These are phyloP conservation scores for Anaspis maculata DNA, from an alignment of 2,888 invertebrate genomes.

Conservation along the genomic window DNA sequence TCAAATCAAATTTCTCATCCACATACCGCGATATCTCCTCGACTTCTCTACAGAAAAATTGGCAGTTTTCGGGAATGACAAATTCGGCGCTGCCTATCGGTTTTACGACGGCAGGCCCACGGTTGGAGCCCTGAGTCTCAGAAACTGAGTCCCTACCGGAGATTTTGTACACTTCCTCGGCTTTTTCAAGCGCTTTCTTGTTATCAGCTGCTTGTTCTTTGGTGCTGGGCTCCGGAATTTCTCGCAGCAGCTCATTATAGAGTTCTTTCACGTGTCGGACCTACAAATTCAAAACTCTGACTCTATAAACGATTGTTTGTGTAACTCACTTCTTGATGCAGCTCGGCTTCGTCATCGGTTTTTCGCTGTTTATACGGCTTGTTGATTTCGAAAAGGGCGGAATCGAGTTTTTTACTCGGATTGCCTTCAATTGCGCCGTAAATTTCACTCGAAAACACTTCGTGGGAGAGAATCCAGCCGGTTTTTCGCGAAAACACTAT, in stretches of 20 bases:
- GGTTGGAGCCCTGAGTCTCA: conserved; percentile 47
- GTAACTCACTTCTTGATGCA: conserved; percentile 8
- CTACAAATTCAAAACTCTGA: conserved; percentile 6
- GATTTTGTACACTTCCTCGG: conserved; percentile 19
- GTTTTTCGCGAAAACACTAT: too few species aligned
- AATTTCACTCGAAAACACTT: conserved; percentile 40
- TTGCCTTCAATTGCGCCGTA: conserved; percentile 36
- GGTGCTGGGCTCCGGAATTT: conserved; percentile 6
- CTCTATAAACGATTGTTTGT: conserved; percentile 6
- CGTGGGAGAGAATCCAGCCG: conserved; percentile 48
- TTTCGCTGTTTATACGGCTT: conserved; percentile 34
- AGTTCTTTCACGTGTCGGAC: conserved; percentile 19
- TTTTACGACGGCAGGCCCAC: conserved; percentile 45
- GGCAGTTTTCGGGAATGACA: conserved; percentile 58
- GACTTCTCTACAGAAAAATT: conserved; percentile 61
- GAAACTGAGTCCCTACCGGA: conserved; percentile 16
- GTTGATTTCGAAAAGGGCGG: conserved; percentile 44
- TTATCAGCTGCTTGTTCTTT: conserved; percentile 8
- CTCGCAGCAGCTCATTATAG: conserved; percentile 16
- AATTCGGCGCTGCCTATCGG: conserved; percentile 44
- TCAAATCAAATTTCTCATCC: conserved; percentile 59
- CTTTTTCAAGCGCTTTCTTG: conserved; percentile 20
- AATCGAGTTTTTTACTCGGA: conserved; percentile 36
- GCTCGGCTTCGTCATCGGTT: conserved; percentile 6
- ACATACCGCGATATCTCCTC: conserved; percentile 47